A percentile compares a stretch with the other conserved stretches of the same genome.
Conservation (phyloP, 1,140 invertebrate species). For the Heliconius himera region DNA sequence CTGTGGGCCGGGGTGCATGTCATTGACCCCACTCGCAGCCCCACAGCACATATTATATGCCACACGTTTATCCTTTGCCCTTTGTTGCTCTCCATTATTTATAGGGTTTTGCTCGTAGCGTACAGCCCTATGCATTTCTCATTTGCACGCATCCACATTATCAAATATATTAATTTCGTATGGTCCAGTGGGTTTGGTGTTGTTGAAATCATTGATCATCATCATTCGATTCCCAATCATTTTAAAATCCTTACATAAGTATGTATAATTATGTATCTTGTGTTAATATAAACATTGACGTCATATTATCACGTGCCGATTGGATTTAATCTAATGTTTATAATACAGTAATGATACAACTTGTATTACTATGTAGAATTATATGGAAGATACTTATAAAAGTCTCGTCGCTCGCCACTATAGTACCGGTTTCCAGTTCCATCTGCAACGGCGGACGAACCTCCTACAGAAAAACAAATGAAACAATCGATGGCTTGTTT, state of each 20-base stretch:
- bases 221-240: background rate
- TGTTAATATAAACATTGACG: no score
- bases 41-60: constrained; percentile 61
- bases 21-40: constrained; percentile 75
- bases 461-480: constrained; percentile 72
- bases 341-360: background rate
- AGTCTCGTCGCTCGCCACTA: constrained; percentile 45
- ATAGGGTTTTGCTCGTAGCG: constrained; percentile 60
- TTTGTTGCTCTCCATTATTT: constrained; percentile 71
- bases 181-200: constrained; percentile 16
- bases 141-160: constrained; percentile 53
- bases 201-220: background rate
- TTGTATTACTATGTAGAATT: constrained; percentile 26
- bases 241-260: background rate
- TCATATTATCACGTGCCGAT: no score
- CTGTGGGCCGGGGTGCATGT: constrained; percentile 72
- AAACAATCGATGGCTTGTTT: constrained; percentile 59
- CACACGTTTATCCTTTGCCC: constrained; percentile 69
- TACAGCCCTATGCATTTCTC: constrained; percentile 48
- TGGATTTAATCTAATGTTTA: background rate
- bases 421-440: constrained; percentile 73
- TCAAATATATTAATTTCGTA: constrained; percentile 48
- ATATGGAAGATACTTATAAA: constrained; percentile 43
- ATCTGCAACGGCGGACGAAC: constrained; percentile 69
- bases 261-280: no score